A percentile compares a stretch with the other conserved stretches of the same genome.
Conservation (phyloP, 2,888 invertebrate genomes). For the Pachycephus smyrnensis region DNA sequence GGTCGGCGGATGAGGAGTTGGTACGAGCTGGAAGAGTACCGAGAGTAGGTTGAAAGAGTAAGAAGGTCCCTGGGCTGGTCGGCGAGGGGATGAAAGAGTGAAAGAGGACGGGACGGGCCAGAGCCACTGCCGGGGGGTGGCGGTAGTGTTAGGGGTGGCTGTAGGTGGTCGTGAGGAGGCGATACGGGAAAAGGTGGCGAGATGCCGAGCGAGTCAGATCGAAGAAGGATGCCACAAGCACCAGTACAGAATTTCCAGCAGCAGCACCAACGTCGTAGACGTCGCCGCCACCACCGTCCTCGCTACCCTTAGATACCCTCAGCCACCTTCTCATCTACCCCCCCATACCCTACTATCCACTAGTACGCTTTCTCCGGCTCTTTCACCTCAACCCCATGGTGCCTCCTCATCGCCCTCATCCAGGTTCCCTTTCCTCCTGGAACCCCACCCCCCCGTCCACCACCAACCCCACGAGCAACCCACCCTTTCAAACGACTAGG, state of each 20-base stretch:
- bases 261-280: neutral
- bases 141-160: neutral
- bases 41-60: conserved; percentile 13
- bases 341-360: neutral
- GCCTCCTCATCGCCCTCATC: too few species aligned
- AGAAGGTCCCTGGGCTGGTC: conserved; percentile 20
- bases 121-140: conserved; percentile 21
- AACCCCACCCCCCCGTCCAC: neutral
- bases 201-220: neutral
- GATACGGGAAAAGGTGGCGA: neutral
- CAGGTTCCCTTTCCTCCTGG: neutral
- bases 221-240: conserved; percentile 18
- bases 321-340: neutral
- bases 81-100: conserved; percentile 9
- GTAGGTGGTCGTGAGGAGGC: neutral
- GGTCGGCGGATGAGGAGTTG: conserved; percentile 11
- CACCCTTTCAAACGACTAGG: conserved; percentile 20
- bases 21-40: neutral
- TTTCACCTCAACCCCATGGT: neutral
- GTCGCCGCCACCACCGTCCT: neutral
- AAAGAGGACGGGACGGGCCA: conserved; percentile 28
- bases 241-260: conserved; percentile 29
- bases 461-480: neutral
- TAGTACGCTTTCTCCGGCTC: neutral
- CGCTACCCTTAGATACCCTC: neutral